Conservation (phyloP, 2,888 invertebrate genomes). For the Spicauda simplicius region DNA sequence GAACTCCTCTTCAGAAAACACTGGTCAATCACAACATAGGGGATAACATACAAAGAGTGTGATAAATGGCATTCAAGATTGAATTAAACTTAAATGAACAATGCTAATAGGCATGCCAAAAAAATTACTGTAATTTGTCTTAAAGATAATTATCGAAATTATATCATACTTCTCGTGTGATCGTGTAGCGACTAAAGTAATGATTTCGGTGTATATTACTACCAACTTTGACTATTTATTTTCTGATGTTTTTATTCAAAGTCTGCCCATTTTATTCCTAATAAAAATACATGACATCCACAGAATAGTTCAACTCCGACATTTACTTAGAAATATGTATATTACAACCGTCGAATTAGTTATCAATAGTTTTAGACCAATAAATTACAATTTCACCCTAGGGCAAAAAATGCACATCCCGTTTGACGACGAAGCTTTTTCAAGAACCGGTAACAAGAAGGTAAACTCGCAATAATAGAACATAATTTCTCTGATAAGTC, state of each 20-base stretch:
- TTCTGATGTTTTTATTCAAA: background rate
- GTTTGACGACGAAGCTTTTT: background rate
- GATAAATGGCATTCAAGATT: conserved; percentile 5
- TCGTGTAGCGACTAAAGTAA: background rate
- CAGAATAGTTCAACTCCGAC: background rate
- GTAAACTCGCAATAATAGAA: no score
- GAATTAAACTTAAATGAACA: conserved; percentile 8
- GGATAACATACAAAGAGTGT: conserved; percentile 1
- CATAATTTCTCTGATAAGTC: no score
- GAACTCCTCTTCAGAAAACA: conserved; percentile 17
- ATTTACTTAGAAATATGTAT: background rate
- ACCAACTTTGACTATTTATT: background rate
- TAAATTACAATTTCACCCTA: background rate
- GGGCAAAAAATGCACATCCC: background rate
- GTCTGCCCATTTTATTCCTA: background rate
- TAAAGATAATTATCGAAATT: background rate
- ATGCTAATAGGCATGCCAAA: background rate
- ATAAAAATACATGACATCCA: background rate
- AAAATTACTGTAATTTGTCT: background rate
- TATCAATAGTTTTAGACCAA: background rate
- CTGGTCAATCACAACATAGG: conserved; percentile 22
- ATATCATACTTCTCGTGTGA: background rate
- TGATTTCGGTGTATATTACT: background rate
- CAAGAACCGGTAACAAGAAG: background rate
- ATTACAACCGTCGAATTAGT: background rate